These are phyloP conservation scores for Nixonia krombeini DNA, from an alignment of 1,140 invertebrate genomes.

Conservation along the genomic window DNA sequence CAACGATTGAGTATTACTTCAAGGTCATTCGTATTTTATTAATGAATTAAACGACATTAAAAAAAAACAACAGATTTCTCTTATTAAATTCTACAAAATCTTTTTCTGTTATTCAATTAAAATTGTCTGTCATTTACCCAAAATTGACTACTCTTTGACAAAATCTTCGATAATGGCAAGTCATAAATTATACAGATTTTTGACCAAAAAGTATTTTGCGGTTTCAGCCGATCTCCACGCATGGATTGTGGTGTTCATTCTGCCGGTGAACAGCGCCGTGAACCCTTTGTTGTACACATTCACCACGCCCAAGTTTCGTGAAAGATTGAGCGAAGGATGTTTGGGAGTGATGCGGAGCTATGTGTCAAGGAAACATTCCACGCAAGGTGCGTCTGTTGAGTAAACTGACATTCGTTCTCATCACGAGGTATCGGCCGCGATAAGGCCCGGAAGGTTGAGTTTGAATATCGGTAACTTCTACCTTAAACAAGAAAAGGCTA, in stretches of 20 bases:
- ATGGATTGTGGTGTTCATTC: slow-evolving; percentile 83
- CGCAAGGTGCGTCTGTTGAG: slow-evolving; percentile 41
- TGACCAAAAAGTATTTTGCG: no score
- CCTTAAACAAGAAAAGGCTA: no score
- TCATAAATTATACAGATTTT: no score
- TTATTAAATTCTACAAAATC: neutral
- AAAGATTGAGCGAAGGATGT: slow-evolving; percentile 65
- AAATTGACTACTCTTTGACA: no score
- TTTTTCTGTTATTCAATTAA: neutral
- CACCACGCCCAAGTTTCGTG: slow-evolving; percentile 79
- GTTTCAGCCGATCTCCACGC: slow-evolving; percentile 78
- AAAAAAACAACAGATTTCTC: neutral
- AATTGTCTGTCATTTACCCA: no score
- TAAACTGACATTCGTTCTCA: slow-evolving; percentile 2
- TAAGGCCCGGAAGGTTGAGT: neutral
- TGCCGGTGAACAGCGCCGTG: slow-evolving; percentile 84
- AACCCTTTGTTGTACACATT: slow-evolving; percentile 87
- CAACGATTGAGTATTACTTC: neutral
- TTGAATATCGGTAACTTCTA: no score
- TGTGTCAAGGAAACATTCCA: slow-evolving; percentile 43
- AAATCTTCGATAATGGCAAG: no score
- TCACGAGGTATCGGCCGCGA: no score
- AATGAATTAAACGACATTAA: no score
- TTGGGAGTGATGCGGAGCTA: slow-evolving; percentile 45
- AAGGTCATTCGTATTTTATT: neutral